Evolutionary conservation across 2,797 vertebrate genomes (phyloP).

Genomic region (Rhynchonycteris naso): DNA sequence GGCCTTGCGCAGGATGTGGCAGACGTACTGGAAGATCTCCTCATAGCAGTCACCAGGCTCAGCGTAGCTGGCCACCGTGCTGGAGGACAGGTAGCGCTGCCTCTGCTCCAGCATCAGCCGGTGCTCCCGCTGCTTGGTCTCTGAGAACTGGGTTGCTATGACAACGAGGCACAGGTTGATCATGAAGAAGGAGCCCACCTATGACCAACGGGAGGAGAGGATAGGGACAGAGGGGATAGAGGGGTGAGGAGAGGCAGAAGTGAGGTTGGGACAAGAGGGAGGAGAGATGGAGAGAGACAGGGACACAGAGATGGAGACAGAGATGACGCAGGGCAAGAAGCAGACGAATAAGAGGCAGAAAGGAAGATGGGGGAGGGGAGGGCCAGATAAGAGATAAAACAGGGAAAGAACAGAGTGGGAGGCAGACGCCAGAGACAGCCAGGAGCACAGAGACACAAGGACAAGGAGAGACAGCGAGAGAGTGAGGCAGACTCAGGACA

Average conservation of each 20-base stretch:
- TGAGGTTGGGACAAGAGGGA: not conserved
- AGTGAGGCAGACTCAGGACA: not conserved
- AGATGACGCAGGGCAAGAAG: not conserved
- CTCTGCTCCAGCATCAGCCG: conserved; percentile 98
- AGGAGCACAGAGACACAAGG: not conserved
- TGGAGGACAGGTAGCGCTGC: conserved; percentile 93
- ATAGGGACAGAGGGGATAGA: conserved; percentile 24
- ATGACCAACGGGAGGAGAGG: conserved; percentile 66
- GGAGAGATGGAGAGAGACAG: not conserved
- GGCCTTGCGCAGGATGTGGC: conserved; percentile 96
- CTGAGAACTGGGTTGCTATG: conserved; percentile 97
- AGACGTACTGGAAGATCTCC: conserved; percentile 97
- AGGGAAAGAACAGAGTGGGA: not conserved
- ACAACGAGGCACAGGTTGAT: conserved; percentile 99
- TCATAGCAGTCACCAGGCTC: conserved; percentile 98
- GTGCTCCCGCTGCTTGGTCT: conserved; percentile 98
- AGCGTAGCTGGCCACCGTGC: conserved; percentile 93
- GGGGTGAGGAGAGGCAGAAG: not conserved
- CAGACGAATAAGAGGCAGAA: not conserved
- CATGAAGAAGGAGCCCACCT: conserved; percentile 99
- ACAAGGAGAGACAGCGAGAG: not conserved
- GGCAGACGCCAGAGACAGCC: not conserved
- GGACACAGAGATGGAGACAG: not conserved
- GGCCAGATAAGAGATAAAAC: not conserved
- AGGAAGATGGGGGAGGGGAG: not conserved